A percentile compares a stretch with the other conserved stretches of the same genome.
phyloP scores from a whole-genome alignment of 92 coral and sea anemone genomes.

The Actinernus sp. region DNA sequence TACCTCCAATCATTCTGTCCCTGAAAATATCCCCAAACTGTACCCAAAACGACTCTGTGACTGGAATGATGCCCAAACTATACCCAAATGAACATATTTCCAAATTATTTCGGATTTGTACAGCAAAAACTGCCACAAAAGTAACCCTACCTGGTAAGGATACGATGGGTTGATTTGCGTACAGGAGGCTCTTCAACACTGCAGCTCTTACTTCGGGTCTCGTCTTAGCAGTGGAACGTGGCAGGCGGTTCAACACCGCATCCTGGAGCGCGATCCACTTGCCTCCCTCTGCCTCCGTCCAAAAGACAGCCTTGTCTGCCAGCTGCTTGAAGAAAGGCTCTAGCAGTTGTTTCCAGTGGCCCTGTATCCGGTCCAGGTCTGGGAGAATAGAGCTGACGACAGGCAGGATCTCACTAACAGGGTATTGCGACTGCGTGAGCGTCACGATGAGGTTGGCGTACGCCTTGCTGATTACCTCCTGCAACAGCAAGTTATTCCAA shows the following conservation, averaged over 20 bases:
- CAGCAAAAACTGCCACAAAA: no score
- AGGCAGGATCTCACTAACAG: constrained; percentile 21
- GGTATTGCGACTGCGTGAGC: constrained; percentile 70
- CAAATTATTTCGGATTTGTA: no score
- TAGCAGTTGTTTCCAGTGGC: constrained; percentile 87
- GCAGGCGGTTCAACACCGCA: constrained; percentile 78
- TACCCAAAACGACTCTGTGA: no score
- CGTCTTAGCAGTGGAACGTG: constrained; percentile 54
- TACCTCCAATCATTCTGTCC: no score
- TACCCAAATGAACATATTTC: no score
- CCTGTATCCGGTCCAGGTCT: constrained; percentile 76
- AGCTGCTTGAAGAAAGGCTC: constrained; percentile 79
- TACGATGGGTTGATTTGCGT: constrained; percentile 75
- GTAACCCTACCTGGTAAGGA: constrained; percentile 41
- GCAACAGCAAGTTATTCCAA: constrained; percentile 77
- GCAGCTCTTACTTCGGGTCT: constrained; percentile 67
- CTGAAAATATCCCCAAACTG: no score
- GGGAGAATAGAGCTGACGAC: constrained; percentile 80
- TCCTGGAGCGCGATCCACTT: constrained; percentile 87
- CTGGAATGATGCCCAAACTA: no score
- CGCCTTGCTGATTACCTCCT: constrained; percentile 80
- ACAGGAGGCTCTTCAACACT: constrained; percentile 63
- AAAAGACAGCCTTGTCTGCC: constrained; percentile 70
- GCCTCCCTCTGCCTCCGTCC: constrained; percentile 81
- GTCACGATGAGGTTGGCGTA: constrained; percentile 68